A percentile compares a stretch with the other conserved stretches of the same genome.
These are phyloP conservation scores for Marisa cornuarietis DNA, from an alignment of 1,140 invertebrate species.

Conservation along the genomic window DNA sequence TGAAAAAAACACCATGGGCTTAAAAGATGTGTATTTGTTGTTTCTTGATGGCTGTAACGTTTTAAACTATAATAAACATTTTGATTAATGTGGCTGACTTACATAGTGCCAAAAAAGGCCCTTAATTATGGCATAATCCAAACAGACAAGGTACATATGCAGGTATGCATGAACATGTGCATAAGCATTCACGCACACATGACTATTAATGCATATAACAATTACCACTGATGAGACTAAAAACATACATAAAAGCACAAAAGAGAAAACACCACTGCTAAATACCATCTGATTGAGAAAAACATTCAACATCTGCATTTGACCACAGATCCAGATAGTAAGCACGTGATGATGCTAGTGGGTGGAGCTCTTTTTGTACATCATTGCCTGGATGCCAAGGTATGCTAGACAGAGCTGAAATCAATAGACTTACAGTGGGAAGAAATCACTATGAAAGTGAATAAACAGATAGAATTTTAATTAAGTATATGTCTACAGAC, in stretches of 20 bases:
- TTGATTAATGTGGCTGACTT: too few species aligned
- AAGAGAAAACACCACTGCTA: background rate
- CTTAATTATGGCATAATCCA: too few species aligned
- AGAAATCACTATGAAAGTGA: background rate
- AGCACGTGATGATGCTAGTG: conserved; percentile 30
- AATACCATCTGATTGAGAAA: conserved; percentile 12
- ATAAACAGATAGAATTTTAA: background rate
- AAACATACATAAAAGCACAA: background rate
- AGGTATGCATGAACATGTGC: too few species aligned
- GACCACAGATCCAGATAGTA: conserved; percentile 42
- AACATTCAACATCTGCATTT: conserved; percentile 25
- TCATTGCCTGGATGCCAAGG: conserved; percentile 12
- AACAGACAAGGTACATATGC: too few species aligned
- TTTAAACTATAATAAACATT: background rate
- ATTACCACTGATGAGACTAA: too few species aligned
- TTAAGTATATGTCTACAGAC: background rate
- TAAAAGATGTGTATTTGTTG: background rate
- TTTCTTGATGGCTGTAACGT: background rate
- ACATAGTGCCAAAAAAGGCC: too few species aligned
- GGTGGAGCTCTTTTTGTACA: conserved; percentile 10
- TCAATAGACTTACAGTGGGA: background rate
- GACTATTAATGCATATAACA: too few species aligned
- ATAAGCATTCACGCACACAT: too few species aligned
- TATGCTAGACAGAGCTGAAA: conserved; percentile 15
- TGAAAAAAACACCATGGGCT: background rate